Base-by-base conservation (phyloP, 2,888 invertebrate species). In the Cataglyphis altisquamis region DNA sequence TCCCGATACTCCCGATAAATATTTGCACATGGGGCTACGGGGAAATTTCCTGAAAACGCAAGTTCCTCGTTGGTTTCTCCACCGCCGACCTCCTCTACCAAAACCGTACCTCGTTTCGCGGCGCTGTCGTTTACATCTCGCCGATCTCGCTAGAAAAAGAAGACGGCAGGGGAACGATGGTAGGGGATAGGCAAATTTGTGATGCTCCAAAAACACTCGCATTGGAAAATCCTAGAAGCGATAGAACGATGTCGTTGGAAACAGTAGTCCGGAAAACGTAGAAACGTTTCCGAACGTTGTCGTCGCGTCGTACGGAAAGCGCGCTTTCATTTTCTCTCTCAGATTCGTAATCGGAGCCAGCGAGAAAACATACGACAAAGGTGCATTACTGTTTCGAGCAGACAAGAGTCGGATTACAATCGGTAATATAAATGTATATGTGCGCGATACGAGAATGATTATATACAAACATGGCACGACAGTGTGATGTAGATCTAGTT, bases 21-120 rank as follows among this genome's bases (percentile, higher is more conserved):
- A 92, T 92, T 91, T 91, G 89, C 91, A 87, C 92, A 92, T 91
- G 89, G 88, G 91, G 88, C 91, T 89, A 91, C 91, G 86, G 92
- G 89, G 90, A 92, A 92, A 91, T 90, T 92, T 90, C 89, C 86
- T 88, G 89, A 89, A 90, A 91, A 90, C 89, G 86, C 87, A 68
- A 66, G 84, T 41, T 36, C 62, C 74, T 57, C 63, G 68, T 18
- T 39, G 48, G 18, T 52, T 73, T 18, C 72, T n/a, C n/a, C 45
- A 62, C 66, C 18, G 12, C 52, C 82, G 60, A n/a, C 36, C 74
- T 55, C 55, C 78, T 41, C 55, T 39, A 39, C 36, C 39, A 55
- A 55, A 55, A 72, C 68, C 73, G 70, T 67, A 68, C 45, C 48
- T 68, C 82, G 83, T 86, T 86, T 41, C 74, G 83, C 74, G 63